Percentiles rank a stretch among this genome's conserved stretches.
Conservation (phyloP, 2,113 vertebrate genomes). For the Phoxinus phoxinus region DNA sequence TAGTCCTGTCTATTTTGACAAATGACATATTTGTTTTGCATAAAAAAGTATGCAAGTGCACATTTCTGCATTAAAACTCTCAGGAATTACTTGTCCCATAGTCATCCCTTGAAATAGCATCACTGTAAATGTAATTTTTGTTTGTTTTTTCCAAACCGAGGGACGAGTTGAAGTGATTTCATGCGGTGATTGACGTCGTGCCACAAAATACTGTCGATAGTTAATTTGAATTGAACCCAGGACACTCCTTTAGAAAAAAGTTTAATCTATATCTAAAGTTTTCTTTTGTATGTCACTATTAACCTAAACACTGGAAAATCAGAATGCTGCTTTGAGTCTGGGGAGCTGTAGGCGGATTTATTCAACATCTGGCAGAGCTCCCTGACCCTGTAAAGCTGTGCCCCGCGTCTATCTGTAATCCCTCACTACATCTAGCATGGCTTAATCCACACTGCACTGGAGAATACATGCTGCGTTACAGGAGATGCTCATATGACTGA, state of each 20-base stretch:
- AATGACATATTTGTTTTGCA: neutral
- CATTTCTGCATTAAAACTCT: too few species aligned
- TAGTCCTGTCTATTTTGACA: neutral
- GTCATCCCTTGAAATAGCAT: too few species aligned
- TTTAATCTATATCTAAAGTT: neutral
- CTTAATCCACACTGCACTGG: constrained; percentile 18
- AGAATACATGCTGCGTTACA: constrained; percentile 25
- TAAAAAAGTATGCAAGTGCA: neutral
- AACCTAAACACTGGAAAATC: constrained; percentile 13
- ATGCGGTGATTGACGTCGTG: neutral
- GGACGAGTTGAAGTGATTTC: too few species aligned
- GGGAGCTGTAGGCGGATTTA: constrained; percentile 32
- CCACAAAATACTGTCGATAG: neutral
- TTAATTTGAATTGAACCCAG: neutral
- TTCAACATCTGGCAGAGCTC: constrained; percentile 39
- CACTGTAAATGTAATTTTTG: too few species aligned
- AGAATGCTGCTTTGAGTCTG: neutral
- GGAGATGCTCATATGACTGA: constrained; percentile 23
- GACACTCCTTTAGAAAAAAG: neutral
- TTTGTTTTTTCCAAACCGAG: too few species aligned
- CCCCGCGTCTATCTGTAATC: constrained; percentile 1
- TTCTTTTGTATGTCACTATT: neutral
- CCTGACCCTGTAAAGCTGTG: constrained; percentile 3
- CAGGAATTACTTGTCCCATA: too few species aligned
- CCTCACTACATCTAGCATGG: constrained; percentile 26